Percentiles rank a stretch among this genome's conserved stretches.
Evolutionary conservation across 2,113 vertebrate species (phyloP).

Genomic region (Protomyctophum bolini): DNA sequence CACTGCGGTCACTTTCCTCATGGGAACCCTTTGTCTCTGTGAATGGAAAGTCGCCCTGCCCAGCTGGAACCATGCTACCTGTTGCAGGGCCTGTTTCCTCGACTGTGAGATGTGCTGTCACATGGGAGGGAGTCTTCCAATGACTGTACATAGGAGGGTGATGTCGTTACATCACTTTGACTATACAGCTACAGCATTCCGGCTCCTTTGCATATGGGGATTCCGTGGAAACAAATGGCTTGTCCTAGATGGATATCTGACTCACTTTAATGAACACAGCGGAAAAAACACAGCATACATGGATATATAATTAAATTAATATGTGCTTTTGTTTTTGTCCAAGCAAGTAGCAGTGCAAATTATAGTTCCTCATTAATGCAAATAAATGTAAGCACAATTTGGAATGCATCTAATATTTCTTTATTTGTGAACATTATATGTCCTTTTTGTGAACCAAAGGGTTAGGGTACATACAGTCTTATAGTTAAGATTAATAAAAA

Average conservation of each 20-base stretch:
- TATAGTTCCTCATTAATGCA: conserved; percentile 43
- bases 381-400: not conserved
- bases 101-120: conserved; percentile 47
- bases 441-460: too few species aligned
- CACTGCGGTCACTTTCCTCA: conserved; percentile 29
- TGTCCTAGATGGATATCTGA: conserved; percentile 38
- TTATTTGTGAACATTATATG: too few species aligned
- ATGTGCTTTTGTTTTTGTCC: conserved; percentile 61
- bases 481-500: too few species aligned
- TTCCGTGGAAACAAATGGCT: conserved; percentile 69
- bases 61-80: conserved; percentile 54
- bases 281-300: conserved; percentile 60
- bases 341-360: conserved; percentile 43
- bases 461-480: too few species aligned
- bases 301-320: conserved; percentile 72
- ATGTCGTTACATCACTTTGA: conserved; percentile 33
- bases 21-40: conserved; percentile 30
- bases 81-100: conserved; percentile 59
- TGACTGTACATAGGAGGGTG: conserved; percentile 5
- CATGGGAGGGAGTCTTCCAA: conserved; percentile 23
- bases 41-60: conserved; percentile 56
- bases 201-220: conserved; percentile 75
- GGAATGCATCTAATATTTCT: too few species aligned
- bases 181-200: conserved; percentile 42
- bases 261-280: conserved; percentile 51